Percentiles rank a stretch among this genome's conserved stretches.
These are phyloP conservation scores for Diceros bicornis DNA, from an alignment of 2,797 vertebrate genomes.

Conservation along the genomic window DNA sequence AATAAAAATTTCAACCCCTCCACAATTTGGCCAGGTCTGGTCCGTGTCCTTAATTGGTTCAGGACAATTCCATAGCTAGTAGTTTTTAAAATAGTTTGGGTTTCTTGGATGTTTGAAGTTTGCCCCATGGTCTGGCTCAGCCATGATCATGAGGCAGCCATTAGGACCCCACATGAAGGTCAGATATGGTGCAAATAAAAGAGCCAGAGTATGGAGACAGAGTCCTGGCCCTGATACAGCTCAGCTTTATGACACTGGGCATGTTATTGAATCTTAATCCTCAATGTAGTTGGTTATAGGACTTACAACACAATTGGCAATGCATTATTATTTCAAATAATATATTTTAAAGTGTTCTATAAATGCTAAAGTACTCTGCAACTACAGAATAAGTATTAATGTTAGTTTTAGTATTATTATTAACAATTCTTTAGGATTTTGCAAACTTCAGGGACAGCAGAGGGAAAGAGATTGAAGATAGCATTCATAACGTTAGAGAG, in stretches of 20 bases:
- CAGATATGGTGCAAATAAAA: neutral
- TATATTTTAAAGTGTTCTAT: neutral
- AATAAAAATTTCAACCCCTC: neutral
- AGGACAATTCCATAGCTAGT: neutral
- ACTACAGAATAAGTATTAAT: neutral
- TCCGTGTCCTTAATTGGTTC: neutral
- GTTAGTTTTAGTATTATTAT: neutral
- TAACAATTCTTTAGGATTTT: neutral
- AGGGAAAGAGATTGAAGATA: neutral
- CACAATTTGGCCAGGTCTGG: neutral
- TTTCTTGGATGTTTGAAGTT: slow-evolving; percentile 28
- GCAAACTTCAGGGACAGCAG: neutral
- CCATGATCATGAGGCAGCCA: neutral
- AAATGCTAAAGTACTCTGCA: neutral
- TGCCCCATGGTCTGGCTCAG: neutral
- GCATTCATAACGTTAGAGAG: neutral
- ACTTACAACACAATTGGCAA: neutral
- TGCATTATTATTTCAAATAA: neutral
- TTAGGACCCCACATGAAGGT: neutral
- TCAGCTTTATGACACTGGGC: neutral
- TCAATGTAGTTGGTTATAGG: neutral
- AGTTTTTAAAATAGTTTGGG: neutral
- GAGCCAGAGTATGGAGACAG: neutral
- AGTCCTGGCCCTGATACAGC: neutral
- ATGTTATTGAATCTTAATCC: neutral